Percentiles rank a stretch among this genome's conserved stretches.
Evolutionary conservation across 2,113 vertebrate genomes (phyloP).

Genomic region (Bagarius yarrelli): DNA sequence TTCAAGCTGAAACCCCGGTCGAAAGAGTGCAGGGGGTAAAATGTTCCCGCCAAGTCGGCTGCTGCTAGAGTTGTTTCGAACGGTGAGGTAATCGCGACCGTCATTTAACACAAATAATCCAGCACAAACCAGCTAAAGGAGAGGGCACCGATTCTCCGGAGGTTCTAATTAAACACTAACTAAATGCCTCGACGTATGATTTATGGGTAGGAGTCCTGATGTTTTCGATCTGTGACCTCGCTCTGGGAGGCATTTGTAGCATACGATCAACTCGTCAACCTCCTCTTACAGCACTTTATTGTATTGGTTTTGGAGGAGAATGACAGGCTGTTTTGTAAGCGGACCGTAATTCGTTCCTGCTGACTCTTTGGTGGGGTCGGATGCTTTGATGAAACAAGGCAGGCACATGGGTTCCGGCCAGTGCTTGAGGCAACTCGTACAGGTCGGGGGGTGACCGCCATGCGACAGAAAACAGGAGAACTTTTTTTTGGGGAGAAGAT

Average conservation of each 20-base stretch:
- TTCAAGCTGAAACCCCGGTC: slow-evolving; percentile 16
- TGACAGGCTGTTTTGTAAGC: slow-evolving; percentile 3
- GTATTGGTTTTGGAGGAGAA: slow-evolving; percentile 36
- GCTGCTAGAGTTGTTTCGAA: background rate
- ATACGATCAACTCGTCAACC: background rate
- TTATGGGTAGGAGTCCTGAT: background rate
- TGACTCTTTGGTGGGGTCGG: slow-evolving; percentile 33
- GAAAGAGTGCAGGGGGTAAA: slow-evolving; percentile 22
- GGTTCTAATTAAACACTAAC: background rate
- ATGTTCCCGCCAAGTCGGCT: slow-evolving; percentile 1
- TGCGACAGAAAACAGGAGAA: slow-evolving; percentile 17
- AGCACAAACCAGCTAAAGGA: slow-evolving; percentile 13
- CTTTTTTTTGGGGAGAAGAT: too few relatives aligned
- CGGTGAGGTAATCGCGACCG: slow-evolving; percentile 30
- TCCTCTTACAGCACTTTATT: slow-evolving; percentile 16
- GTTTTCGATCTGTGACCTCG: background rate
- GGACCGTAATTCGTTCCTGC: slow-evolving; percentile 24
- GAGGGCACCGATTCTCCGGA: background rate
- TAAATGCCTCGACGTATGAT: background rate
- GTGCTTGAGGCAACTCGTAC: background rate
- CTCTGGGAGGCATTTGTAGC: slow-evolving; percentile 3
- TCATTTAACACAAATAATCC: slow-evolving; percentile 36
- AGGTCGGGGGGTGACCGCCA: background rate
- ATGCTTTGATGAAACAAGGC: slow-evolving; percentile 16
- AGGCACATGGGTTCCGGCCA: background rate